phyloP scores from a whole-genome alignment of 2,113 vertebrate species.

The Chamaetylas fuelleborni region DNA sequence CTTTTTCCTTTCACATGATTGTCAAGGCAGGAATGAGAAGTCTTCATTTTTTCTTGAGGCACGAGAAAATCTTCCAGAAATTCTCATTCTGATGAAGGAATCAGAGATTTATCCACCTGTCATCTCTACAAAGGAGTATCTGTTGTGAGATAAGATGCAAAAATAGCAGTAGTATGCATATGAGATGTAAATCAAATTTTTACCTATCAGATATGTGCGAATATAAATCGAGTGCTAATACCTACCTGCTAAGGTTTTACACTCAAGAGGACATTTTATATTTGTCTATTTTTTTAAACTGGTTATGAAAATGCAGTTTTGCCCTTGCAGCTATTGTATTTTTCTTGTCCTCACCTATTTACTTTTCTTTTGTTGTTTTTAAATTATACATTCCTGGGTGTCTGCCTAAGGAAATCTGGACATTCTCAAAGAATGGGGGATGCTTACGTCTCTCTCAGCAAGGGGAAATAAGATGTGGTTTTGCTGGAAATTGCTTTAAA shows the following conservation, averaged over 20 bases:
- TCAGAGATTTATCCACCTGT: not conserved
- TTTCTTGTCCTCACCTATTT: not conserved
- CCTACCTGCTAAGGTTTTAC: not conserved
- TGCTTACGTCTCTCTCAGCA: not conserved
- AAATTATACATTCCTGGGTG: not conserved
- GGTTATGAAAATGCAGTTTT: not conserved
- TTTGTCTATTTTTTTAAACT: not conserved
- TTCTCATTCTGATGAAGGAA: not conserved
- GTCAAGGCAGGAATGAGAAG: not conserved
- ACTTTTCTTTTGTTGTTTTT: not conserved
- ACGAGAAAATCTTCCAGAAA: not conserved
- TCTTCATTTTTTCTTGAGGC: not conserved
- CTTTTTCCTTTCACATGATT: not conserved
- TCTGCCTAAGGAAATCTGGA: not conserved
- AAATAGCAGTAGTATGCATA: not conserved
- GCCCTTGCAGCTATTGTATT: not conserved
- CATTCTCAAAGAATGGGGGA: not conserved
- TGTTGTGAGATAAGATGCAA: not conserved
- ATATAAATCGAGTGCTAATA: not conserved
- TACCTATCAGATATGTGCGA: not conserved
- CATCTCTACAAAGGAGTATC: not conserved
- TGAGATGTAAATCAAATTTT: not conserved
- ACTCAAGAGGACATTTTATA: not conserved
- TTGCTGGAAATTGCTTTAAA: slow-evolving; percentile 4
- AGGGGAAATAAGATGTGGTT: not conserved